Base-by-base conservation (phyloP, 35 echinoderm and acorn worm species). In the Ophiothrix spiculata region DNA sequence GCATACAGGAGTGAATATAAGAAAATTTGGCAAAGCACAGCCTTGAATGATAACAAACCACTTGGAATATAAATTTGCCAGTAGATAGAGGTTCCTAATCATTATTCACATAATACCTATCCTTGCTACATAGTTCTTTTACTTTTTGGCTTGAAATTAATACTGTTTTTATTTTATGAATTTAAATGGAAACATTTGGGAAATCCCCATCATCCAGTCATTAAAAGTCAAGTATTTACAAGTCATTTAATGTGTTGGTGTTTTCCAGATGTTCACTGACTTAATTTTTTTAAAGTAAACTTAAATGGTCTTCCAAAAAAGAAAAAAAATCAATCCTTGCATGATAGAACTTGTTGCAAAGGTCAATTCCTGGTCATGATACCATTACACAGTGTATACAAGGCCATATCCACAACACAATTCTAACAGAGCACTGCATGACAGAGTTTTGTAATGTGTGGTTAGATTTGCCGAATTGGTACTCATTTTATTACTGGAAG, bases 261-360 rank as follows among this genome's bases (percentile, higher is more conserved):
- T 69, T 69, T 69, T 28, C 60, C 60, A 69, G 6, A 69, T 69
- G 42, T 49, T 19, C 6, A 19, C 19, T 19, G 17, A n/a, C 29
- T 69, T 69, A 6, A 28, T 69, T 69, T 6, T 15, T 69, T 69
- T n/a, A n/a, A n/a, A n/a, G 60, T 25, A 69, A 25, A 1, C 29
- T 10, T 10, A 15, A 15, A 69, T 15, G 60, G 29, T 69, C 60
- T 69, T 69, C 2, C 60, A 69, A 15, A 49, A 6, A 49, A 19
- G 19, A 49, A 49, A 49, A 6, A 49, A 49, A 49, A 19, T 49
- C 6, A 49, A 6, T 19, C 4, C 17, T 28, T 69, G 60, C 60
- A 69, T 69, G 60, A 69, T 69, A 69, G 60, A 69, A 69, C 60
- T 69, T 69, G 60, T 69, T 69, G n/a, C 25, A 69, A 69, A 69